Conservation (phyloP, 2,888 invertebrate species). For the Drosophila paramelanica region DNA sequence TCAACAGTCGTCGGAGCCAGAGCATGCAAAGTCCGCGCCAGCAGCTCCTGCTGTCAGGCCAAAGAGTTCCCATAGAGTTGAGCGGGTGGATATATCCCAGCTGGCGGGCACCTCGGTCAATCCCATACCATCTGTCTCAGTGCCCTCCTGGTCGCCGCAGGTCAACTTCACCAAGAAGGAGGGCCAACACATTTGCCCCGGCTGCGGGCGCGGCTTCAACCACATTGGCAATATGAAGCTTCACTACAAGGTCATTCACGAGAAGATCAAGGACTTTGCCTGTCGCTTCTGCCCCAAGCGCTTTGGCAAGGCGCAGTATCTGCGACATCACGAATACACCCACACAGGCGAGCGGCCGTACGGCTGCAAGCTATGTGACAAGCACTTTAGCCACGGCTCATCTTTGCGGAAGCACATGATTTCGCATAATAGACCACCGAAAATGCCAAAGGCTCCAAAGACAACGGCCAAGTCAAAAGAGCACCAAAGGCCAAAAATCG, state of each 20-base stretch:
- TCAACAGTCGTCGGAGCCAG: neutral
- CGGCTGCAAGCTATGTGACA: conserved; percentile 77
- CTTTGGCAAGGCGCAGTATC: conserved; percentile 83
- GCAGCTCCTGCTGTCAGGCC: conserved; percentile 46
- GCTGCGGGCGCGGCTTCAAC: conserved; percentile 82
- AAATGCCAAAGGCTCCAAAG: conserved; percentile 35
- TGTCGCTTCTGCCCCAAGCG: conserved; percentile 83
- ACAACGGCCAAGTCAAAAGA: conserved; percentile 5
- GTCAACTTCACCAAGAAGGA: conserved; percentile 83
- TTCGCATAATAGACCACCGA: conserved; percentile 71
- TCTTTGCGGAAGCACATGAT: conserved; percentile 82
- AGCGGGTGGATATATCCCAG: conserved; percentile 81
- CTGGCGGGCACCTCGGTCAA: conserved; percentile 80
- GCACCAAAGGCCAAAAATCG: conserved; percentile 24
- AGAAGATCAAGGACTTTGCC: conserved; percentile 82
- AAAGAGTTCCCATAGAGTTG: conserved; percentile 76
- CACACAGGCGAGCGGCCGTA: conserved; percentile 84
- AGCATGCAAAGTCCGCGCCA: neutral
- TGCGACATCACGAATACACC: conserved; percentile 83
- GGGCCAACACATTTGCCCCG: conserved; percentile 82
- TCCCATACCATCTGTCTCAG: conserved; percentile 79
- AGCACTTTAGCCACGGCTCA: conserved; percentile 80
- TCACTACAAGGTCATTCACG: conserved; percentile 82
- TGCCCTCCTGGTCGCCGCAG: conserved; percentile 82
- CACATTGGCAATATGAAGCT: conserved; percentile 81